Evolutionary conservation across 53 echinoderm and acorn worm genomes (phyloP).

Genomic region (Paracentrotus lividus): DNA sequence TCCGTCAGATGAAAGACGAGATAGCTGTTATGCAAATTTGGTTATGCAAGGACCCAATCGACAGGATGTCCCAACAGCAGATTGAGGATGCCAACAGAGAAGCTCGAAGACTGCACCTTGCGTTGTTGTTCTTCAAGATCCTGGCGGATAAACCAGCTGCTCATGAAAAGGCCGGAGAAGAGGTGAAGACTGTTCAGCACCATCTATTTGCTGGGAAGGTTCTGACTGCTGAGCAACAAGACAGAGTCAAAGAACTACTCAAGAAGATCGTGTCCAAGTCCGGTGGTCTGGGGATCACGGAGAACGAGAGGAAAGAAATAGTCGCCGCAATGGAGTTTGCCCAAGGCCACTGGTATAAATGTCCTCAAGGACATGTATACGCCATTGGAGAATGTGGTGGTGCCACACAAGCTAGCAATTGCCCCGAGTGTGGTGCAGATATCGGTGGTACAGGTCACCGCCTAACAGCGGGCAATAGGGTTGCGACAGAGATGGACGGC

Average conservation of each 20-base stretch:
- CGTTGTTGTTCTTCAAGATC: not conserved
- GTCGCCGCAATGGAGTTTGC: conserved; percentile 79
- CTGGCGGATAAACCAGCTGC: conserved; percentile 37
- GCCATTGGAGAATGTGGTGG: conserved; percentile 93
- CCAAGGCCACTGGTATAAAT: conserved; percentile 88
- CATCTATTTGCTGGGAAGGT: conserved; percentile 1
- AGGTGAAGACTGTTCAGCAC: not conserved
- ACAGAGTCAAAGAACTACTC: conserved; percentile 7
- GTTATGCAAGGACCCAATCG: conserved; percentile 41
- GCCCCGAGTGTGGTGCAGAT: conserved; percentile 78
- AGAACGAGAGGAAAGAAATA: conserved; percentile 79
- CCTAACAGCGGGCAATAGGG: conserved; percentile 74
- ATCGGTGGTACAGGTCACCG: conserved; percentile 83
- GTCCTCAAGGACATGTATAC: conserved; percentile 88
- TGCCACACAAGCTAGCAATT: conserved; percentile 71
- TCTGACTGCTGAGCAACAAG: conserved; percentile 1
- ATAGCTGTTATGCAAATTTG: conserved; percentile 11
- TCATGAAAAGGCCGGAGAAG: not conserved
- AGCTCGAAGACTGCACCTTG: not conserved
- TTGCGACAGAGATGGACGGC: conserved; percentile 95
- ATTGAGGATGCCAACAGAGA: conserved; percentile 45
- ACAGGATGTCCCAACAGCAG: conserved; percentile 60
- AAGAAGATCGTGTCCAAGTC: conserved; percentile 15
- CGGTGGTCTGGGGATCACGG: conserved; percentile 70
- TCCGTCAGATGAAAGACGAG: not conserved